Evolutionary conservation across 2,113 vertebrate genomes (phyloP), one percentile per base, ranked within the genome.

Genomic region (Myodes glareolus): DNA sequence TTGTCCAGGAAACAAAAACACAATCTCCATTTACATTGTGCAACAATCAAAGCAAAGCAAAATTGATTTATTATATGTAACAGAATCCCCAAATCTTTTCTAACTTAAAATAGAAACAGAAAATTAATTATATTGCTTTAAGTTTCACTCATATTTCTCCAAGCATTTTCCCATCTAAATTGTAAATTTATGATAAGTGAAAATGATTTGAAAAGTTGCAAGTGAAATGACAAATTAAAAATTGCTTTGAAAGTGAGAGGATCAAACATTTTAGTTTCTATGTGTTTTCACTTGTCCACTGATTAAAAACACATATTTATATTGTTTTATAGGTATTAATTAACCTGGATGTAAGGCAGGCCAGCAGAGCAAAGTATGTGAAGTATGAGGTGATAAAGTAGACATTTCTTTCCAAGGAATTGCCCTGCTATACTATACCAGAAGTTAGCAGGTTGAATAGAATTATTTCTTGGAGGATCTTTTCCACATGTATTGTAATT

Each of bases 101-200:
- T 14, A n/a, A 72, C n/a, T 19, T 72, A 75, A 77, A 39, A 91
- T 81, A 31, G 31, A 92, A 84, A 55, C n/a, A 36, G 58, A 52
- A 72, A 94, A 78, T 92, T 92, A 45, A 67, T 82, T 58, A 50
- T 65, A 31, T 82, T 67, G 14, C 6, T 6, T 77, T 82, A 77
- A 29, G 17, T 96, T 78, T 95, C 76, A 73, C n/a, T 5, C 77
- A 80, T 88, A 85, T 67, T 95, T 93, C 36, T 82, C 55, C 52
- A 63, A 90, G 2, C 16, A 70, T 85, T 94, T 84, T 86, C 7
- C 23, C 80, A 80, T 88, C 39, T 90, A 25, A 88, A 47, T 95
- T 91, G 14, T 75, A 91, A 88, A 36, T 94, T 85, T 72, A 23
- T 23, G 25, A 16, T 4, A 93, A 97, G 82, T 52, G 61, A 89